A percentile compares a stretch with the other conserved stretches of the same genome.
These are phyloP conservation scores for Muraenolepis orangiensis DNA, from an alignment of 2,797 vertebrate species.

Conservation along the genomic window DNA sequence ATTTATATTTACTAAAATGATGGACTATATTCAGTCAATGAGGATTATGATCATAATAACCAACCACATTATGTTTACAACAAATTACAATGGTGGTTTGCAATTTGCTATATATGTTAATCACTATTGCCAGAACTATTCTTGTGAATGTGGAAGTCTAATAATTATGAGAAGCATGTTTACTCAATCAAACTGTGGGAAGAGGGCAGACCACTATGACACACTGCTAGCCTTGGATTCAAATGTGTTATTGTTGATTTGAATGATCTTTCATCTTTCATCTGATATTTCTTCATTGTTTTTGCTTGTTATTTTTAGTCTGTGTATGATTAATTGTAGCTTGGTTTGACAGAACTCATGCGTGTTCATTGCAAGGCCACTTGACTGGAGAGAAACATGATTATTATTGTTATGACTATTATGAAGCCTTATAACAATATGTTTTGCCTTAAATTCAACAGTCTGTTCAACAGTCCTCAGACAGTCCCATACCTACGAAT, in stretches of 20 bases:
- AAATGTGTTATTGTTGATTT: neutral
- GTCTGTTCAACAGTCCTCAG: neutral
- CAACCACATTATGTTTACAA: neutral
- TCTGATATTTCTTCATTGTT: too few relatives aligned
- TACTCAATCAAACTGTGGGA: neutral
- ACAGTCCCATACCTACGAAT: neutral
- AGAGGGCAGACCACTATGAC: neutral
- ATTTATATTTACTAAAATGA: neutral
- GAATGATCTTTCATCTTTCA: neutral
- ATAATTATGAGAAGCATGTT: neutral
- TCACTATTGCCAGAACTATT: neutral
- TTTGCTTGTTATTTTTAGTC: constrained; percentile 1
- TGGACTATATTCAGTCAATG: neutral
- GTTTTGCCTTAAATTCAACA: neutral
- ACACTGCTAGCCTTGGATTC: neutral
- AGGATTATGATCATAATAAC: neutral
- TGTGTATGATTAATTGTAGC: neutral
- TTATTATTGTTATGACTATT: neutral
- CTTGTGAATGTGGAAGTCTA: neutral
- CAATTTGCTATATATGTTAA: neutral
- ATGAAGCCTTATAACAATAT: neutral
- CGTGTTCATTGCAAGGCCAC: neutral
- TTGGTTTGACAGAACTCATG: neutral
- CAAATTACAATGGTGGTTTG: neutral
- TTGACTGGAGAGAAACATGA: neutral